Conservation (phyloP, 2,888 invertebrate genomes). For the Nemotelus pantherinus region DNA sequence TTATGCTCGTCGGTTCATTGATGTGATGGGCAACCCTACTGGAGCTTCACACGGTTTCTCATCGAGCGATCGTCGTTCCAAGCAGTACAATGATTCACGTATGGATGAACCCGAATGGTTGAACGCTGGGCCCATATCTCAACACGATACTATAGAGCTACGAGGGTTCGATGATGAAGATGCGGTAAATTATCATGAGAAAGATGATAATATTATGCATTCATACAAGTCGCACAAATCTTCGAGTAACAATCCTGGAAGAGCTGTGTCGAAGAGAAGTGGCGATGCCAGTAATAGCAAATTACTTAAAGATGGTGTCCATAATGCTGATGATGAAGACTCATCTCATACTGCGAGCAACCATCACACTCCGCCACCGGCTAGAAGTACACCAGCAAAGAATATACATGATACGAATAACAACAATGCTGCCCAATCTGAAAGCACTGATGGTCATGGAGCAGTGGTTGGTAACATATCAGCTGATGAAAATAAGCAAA, state of each 20-base stretch:
- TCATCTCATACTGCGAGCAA: not conserved
- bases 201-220: not conserved
- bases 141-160: conserved; percentile 91
- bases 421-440: not conserved
- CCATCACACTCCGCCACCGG: conserved; percentile 45
- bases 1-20: conserved; percentile 53
- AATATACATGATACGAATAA: conserved; percentile 41
- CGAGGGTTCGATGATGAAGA: conserved; percentile 84
- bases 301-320: not conserved
- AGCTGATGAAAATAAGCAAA: conserved; percentile 4
- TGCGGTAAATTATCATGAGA: conserved; percentile 28
- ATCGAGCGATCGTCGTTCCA: conserved; percentile 66
- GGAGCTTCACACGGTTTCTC: conserved; percentile 55
- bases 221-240: conserved; percentile 16
- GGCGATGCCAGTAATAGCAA: not conserved
- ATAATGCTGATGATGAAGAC: conserved; percentile 6
- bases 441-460: not conserved
- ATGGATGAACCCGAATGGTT: conserved; percentile 93
- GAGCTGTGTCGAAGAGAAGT: not conserved
- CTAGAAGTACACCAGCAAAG: conserved; percentile 48
- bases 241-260: not conserved
- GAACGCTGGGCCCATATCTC: conserved; percentile 88
- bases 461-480: not conserved
- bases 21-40: conserved; percentile 47
- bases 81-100: conserved; percentile 69